Conservation (phyloP, 2,797 vertebrate species). For the Nannoperca australis region DNA sequence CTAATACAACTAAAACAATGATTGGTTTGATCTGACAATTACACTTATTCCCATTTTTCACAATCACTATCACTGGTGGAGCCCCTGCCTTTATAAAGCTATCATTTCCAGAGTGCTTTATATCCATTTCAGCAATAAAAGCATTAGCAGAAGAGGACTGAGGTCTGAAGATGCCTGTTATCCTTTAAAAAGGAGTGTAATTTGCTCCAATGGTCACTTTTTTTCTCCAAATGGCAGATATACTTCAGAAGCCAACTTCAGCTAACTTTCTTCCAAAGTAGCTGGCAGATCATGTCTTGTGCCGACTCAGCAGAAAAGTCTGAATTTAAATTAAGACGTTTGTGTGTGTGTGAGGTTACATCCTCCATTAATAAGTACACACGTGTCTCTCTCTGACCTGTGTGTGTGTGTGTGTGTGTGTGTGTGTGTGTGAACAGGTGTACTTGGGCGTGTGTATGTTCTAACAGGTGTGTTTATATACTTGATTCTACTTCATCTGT, state of each 20-base stretch:
- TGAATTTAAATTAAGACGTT: conserved; percentile 12
- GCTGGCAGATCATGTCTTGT: conserved; percentile 11
- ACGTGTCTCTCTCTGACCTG: neutral
- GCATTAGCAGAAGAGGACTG: conserved; percentile 8
- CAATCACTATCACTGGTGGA: neutral
- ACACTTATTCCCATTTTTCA: neutral
- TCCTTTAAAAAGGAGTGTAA: conserved; percentile 7
- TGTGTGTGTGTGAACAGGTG: neutral
- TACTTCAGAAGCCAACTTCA: conserved; percentile 14
- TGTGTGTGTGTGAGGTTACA: neutral
- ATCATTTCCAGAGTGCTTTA: conserved; percentile 28
- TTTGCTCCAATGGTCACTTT: conserved; percentile 22
- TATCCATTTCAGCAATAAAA: conserved; percentile 28
- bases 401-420: neutral
- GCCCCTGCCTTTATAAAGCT: neutral
- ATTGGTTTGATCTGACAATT: conserved; percentile 2
- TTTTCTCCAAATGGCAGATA: conserved; percentile 3
- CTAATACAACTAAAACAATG: neutral
- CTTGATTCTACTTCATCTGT: too few species aligned
- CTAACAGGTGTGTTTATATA: conserved; percentile 21
- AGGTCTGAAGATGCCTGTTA: conserved; percentile 8
- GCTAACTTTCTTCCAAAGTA: conserved; percentile 14
- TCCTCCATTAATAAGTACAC: neutral
- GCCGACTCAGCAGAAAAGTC: conserved; percentile 30
- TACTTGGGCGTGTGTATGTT: neutral